Evolutionary conservation across 2,888 invertebrate genomes (phyloP).

Genomic region (Pilophorus perplexus): DNA sequence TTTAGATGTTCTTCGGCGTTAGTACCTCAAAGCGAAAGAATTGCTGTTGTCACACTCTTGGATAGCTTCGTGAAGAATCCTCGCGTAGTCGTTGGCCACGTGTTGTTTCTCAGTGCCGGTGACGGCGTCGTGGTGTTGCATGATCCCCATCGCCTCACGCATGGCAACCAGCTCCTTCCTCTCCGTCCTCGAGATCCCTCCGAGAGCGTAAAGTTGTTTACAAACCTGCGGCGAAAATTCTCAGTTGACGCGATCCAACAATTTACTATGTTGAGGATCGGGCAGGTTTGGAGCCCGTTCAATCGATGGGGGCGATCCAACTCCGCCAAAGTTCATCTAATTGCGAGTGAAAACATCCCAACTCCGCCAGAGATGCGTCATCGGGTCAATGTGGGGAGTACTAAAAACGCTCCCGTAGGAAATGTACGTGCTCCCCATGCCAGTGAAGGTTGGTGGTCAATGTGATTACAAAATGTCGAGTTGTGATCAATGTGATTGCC

Average conservation of each 20-base stretch:
- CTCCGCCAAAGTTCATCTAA: too few species aligned
- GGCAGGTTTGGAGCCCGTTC: too few species aligned
- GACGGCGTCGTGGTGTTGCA: conserved; percentile 90
- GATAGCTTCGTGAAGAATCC: conserved; percentile 69
- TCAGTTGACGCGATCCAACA: too few species aligned
- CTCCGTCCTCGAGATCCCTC: conserved; percentile 57
- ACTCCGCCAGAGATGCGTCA: too few species aligned
- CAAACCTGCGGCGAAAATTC: conserved; percentile 64
- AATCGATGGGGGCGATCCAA: too few species aligned
- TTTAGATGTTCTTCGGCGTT: not conserved
- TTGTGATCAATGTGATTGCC: too few species aligned
- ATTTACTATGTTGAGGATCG: too few species aligned
- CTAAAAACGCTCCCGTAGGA: not conserved
- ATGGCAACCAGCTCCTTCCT: conserved; percentile 61
- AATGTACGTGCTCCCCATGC: too few species aligned
- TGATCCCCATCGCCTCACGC: conserved; percentile 70
- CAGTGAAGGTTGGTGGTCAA: too few species aligned
- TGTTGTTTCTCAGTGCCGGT: conserved; percentile 80
- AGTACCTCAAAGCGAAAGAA: conserved; percentile 59
- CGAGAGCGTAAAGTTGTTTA: conserved; percentile 70
- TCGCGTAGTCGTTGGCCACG: conserved; percentile 84
- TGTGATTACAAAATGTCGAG: too few species aligned
- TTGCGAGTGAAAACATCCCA: too few species aligned
- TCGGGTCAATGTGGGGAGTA: too few species aligned
- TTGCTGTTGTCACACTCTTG: conserved; percentile 60